Percentiles rank a stretch among this genome's conserved stretches.
Conservation (phyloP, 2,113 vertebrate genomes). For the Coptodon rendalli region DNA sequence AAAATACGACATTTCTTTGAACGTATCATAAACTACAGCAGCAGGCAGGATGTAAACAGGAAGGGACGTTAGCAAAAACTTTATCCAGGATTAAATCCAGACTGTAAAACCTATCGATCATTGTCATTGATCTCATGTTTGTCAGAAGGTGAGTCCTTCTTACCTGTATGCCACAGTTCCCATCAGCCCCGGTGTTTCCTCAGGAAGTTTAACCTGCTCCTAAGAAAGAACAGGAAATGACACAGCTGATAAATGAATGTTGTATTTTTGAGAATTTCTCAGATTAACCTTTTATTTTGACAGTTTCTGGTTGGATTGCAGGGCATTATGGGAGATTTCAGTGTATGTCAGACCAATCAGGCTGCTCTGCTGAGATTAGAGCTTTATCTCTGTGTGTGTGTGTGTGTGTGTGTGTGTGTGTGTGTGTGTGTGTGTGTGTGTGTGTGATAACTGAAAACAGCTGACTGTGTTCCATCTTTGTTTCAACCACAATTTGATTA, state of each 20-base stretch:
- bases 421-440: not conserved
- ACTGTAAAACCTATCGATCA: not conserved
- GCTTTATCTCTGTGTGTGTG: not conserved
- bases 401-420: not conserved
- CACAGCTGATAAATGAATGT: not conserved
- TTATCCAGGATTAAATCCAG: not conserved
- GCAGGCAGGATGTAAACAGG: not conserved
- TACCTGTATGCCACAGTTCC: not conserved
- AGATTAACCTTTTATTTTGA: not conserved
- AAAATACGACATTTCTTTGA: not conserved
- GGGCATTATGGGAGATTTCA: not conserved
- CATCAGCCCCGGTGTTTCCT: not conserved
- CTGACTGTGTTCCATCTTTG: conserved; percentile 8
- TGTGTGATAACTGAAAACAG: conserved; percentile 3
- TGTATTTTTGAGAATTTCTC: not conserved
- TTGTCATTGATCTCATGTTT: not conserved
- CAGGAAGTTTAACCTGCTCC: not conserved
- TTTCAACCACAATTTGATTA: conserved; percentile 11
- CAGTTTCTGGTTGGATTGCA: not conserved
- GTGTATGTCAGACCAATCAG: not conserved
- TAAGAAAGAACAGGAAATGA: not conserved
- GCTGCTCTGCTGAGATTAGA: not conserved
- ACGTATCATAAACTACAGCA: fast-evolving
- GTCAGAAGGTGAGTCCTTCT: not conserved
- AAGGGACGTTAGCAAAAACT: not conserved